These are phyloP conservation scores for Plusia festucae DNA, from an alignment of 2,888 invertebrate species.

Conservation along the genomic window DNA sequence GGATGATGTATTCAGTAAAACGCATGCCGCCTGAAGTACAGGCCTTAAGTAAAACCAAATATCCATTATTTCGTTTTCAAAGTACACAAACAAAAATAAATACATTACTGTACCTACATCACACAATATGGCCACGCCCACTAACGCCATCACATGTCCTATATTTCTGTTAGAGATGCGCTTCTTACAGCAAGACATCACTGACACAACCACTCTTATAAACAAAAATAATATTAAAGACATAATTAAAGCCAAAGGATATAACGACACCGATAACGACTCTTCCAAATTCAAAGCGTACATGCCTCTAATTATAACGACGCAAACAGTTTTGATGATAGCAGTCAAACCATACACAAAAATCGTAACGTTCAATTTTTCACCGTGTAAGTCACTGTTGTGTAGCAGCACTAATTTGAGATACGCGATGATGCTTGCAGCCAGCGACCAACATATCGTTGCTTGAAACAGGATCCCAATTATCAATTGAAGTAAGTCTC, in stretches of 20 bases:
- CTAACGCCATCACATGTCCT: constrained; percentile 48
- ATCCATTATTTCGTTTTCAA: constrained; percentile 3
- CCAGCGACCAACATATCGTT: constrained; percentile 51
- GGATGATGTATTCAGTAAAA: constrained; percentile 36
- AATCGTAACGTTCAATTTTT: constrained; percentile 42
- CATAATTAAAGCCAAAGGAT: constrained; percentile 28
- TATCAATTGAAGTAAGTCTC: neutral
- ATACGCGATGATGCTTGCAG: constrained; percentile 49
- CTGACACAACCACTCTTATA: constrained; percentile 42
- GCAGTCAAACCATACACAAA: constrained; percentile 34
- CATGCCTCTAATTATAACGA: neutral
- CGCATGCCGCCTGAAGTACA: constrained; percentile 40
- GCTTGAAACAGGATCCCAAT: constrained; percentile 22
- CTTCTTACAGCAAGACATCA: constrained; percentile 50
- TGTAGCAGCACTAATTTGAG: constrained; percentile 52
- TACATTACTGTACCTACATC: constrained; percentile 41
- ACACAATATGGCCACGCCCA: constrained; percentile 56
- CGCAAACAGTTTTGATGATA: constrained; percentile 9
- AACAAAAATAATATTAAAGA: constrained; percentile 46
- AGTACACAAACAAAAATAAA: constrained; percentile 7
- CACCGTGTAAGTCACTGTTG: constrained; percentile 37
- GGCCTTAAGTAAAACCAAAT: constrained; percentile 34
- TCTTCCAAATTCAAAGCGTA: neutral
- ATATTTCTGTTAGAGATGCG: constrained; percentile 44
- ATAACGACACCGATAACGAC: neutral